Conservation (phyloP, 2,888 invertebrate genomes). For the Drosophila infuscata region DNA sequence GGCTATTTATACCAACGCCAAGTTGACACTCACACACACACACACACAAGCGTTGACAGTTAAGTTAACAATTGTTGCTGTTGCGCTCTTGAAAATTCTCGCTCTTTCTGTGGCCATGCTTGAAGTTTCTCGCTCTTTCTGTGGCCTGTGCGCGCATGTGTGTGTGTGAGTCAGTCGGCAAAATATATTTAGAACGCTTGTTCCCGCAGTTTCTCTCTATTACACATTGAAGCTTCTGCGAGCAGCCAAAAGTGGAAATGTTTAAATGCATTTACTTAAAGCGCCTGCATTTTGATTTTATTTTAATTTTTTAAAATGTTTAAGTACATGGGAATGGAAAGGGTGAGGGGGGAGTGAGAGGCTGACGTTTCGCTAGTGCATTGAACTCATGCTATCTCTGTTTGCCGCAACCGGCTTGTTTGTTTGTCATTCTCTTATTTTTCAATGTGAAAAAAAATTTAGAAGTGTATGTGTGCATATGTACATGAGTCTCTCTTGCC, state of each 20-base stretch:
- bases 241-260: background rate
- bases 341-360: background rate
- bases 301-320: slow-evolving; percentile 19
- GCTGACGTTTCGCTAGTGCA: slow-evolving; percentile 51
- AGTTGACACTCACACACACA: slow-evolving; percentile 33
- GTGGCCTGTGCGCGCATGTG: background rate
- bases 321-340: background rate
- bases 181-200: slow-evolving; percentile 9
- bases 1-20: slow-evolving; percentile 66
- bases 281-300: background rate
- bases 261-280: slow-evolving; percentile 22
- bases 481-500: background rate
- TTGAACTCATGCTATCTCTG: slow-evolving; percentile 62
- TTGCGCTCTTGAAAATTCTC: slow-evolving; percentile 50
- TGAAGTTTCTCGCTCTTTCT: slow-evolving; percentile 60
- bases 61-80: slow-evolving; percentile 29
- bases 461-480: background rate
- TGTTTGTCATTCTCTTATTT: slow-evolving; percentile 21
- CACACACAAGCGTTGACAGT: slow-evolving; percentile 29
- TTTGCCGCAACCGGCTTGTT: slow-evolving; percentile 37
- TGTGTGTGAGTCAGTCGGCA: slow-evolving; percentile 23
- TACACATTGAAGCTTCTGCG: slow-evolving; percentile 21
- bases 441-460: background rate
- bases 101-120: slow-evolving; percentile 48
- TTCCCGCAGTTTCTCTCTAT: slow-evolving; percentile 6